Percentiles rank a stretch among this genome's conserved stretches.
phyloP scores from a whole-genome alignment of 2,113 vertebrate genomes.

The Nycticorax nycticorax region DNA sequence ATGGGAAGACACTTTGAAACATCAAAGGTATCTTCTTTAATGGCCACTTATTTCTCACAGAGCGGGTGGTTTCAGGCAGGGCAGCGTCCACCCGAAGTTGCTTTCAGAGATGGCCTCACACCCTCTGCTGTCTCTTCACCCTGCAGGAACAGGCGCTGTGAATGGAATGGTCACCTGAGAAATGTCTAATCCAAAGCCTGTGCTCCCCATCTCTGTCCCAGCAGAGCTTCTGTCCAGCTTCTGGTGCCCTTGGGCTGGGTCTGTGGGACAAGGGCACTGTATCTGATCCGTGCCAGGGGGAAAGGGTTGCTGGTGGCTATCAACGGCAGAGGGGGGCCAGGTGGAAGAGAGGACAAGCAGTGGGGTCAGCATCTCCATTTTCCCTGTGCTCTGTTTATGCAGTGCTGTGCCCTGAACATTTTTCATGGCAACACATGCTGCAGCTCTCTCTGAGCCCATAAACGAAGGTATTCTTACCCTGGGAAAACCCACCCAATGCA shows the following conservation, averaged over 20 bases:
- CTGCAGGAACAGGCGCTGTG: not conserved
- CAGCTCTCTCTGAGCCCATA: not conserved
- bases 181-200: not conserved
- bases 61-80: not conserved
- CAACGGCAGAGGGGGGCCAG: not conserved
- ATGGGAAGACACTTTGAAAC: not conserved
- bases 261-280: not conserved
- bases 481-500: not conserved
- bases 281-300: not conserved
- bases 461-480: not conserved
- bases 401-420: not conserved
- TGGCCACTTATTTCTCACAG: not conserved
- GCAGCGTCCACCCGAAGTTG: not conserved
- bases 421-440: not conserved
- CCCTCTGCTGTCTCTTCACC: not conserved
- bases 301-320: not conserved
- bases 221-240: not conserved
- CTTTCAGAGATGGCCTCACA: not conserved
- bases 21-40: not conserved
- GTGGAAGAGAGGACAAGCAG: not conserved
- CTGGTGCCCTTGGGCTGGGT: not conserved
- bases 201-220: not conserved
- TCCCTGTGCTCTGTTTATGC: not conserved
- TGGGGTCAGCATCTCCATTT: not conserved
- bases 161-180: not conserved